Conservation (phyloP, 2,113 vertebrate species). For the Xenopus borealis region DNA sequence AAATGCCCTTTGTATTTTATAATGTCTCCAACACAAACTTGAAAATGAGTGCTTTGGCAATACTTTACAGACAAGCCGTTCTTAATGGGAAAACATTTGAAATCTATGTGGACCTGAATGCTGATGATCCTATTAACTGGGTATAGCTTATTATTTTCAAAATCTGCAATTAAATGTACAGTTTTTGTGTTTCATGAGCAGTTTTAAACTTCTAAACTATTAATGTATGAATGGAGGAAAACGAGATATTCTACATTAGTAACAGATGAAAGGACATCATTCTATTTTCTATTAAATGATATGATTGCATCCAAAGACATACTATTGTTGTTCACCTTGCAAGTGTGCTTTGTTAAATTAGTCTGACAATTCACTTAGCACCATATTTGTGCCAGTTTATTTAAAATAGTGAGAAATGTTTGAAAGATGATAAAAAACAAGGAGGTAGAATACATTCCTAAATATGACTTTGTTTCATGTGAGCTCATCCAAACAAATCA, state of each 20-base stretch:
- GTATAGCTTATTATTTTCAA: constrained; percentile 76
- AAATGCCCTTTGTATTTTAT: constrained; percentile 72
- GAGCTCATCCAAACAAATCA: no score
- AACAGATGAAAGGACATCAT: constrained; percentile 16
- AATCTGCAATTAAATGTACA: constrained; percentile 59
- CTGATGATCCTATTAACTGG: constrained; percentile 75
- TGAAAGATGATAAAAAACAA: constrained; percentile 36
- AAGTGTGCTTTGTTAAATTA: constrained; percentile 60
- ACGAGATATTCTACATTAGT: constrained; percentile 8
- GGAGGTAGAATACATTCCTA: constrained; percentile 26
- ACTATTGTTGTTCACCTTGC: constrained; percentile 54
- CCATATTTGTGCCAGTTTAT: constrained; percentile 48
- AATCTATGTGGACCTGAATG: constrained; percentile 68
- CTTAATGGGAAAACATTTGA: constrained; percentile 75
- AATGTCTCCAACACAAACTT: constrained; percentile 72
- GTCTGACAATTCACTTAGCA: constrained; percentile 53
- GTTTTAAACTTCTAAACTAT: constrained; percentile 59
- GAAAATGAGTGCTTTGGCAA: constrained; percentile 68
- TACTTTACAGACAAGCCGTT: constrained; percentile 73
- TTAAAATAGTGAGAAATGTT: constrained; percentile 51
- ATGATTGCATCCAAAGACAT: constrained; percentile 51
- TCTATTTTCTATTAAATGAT: background rate
- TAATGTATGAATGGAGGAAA: constrained; percentile 44
- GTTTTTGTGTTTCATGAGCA: constrained; percentile 62
- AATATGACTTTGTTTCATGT: no score